Conservation (phyloP, 2,113 vertebrate species). For the Passer domesticus region DNA sequence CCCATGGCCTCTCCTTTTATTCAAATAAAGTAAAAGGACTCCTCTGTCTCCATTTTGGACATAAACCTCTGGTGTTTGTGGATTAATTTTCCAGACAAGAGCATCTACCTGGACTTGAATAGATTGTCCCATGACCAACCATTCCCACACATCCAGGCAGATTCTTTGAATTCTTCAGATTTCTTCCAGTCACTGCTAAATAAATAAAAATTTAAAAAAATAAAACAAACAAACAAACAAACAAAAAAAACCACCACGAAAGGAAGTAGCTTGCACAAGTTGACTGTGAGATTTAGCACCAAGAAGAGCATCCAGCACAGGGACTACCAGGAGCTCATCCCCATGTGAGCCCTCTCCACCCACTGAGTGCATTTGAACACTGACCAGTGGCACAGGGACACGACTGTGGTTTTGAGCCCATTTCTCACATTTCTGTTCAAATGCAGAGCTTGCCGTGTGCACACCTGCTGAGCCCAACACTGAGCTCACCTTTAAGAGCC, state of each 20-base stretch:
- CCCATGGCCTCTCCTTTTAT: neutral
- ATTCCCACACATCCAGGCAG: neutral
- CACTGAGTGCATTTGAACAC: neutral
- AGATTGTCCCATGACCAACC: rapidly evolving
- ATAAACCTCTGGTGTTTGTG: neutral
- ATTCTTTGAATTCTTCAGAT: neutral
- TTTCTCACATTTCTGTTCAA: neutral
- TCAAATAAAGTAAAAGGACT: neutral
- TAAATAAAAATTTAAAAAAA: neutral
- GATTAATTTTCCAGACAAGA: neutral
- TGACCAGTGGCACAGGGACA: neutral
- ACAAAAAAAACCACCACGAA: neutral
- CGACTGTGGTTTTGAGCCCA: neutral
- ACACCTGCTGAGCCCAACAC: neutral
- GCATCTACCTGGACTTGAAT: neutral
- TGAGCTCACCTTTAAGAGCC: neutral
- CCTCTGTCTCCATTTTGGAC: neutral
- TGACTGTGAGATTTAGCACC: neutral
- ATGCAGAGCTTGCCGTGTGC: neutral
- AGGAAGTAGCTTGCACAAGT: neutral
- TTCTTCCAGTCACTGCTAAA: neutral
- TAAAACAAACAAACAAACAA: no score
- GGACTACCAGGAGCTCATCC: rapidly evolving
- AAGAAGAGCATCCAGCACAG: neutral
- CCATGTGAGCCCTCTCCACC: rapidly evolving